Evolutionary conservation across 2,113 vertebrate species (phyloP), one percentile per base, ranked within the genome.

Genomic region (Merops nubicus): DNA sequence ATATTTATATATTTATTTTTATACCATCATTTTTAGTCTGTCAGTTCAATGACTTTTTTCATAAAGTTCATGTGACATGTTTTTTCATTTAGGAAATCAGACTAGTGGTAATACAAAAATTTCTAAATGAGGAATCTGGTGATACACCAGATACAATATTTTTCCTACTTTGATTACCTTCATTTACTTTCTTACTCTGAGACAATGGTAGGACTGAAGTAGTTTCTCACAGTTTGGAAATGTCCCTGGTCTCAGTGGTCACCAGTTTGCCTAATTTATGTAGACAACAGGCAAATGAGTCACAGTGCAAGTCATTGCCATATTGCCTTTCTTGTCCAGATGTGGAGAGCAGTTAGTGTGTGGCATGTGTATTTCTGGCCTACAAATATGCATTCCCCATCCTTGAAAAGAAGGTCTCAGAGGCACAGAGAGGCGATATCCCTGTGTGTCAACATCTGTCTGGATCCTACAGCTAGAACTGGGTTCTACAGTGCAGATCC

Each of bases 171-270:
- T 51, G 6, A 36, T 74, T 56, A 65, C 5, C 3, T 59, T 79
- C 88, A 63, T 25, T 91, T 56, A 51, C 19, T 65, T 75, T 65
- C 33, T 73, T 53, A 33, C 6, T 75, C 75, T 63, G 31, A 91
- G 42, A 62, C 3, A 51, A 6, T 43, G 36, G 38, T 20, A 57
- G 5, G 3, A 22, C 19, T n/a, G 68, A 69, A 81, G 8, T 22
- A 34, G 59, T 60, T 80, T 91, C 34, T 76, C 17, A 72, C 10
- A 51, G 15, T 64, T 38, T 64, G 26, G 23, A 20, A 73, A 51
- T 2, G 10, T 18, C 5, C 12, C 12, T 81, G 48, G 6, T 76
- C 28, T 15, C 1, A 0, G 19, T 0, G 2, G 38, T 26, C 31
- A 73, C 20, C 34, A 68, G 81, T 89, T 70, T 89, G 10, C 5